These are phyloP conservation scores for Clarias fuscus DNA, from an alignment of 2,797 vertebrate genomes.

Conservation along the genomic window DNA sequence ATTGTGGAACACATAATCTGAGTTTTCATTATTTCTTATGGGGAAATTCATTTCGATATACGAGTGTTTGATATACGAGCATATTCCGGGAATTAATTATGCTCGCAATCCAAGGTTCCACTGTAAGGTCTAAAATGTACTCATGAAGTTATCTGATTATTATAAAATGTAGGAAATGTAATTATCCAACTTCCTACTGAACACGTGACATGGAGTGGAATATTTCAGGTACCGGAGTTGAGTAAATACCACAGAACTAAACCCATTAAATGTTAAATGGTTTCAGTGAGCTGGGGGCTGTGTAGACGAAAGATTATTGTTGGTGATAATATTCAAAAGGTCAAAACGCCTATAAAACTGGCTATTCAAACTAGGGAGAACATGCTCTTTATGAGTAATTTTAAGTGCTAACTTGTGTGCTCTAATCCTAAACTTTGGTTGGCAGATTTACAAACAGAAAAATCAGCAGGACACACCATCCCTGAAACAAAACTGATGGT, in stretches of 20 bases:
- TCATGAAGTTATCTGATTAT: too few relatives aligned
- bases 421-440: background rate
- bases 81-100: too few relatives aligned
- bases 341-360: background rate
- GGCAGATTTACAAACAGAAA: background rate
- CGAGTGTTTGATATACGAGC: too few relatives aligned
- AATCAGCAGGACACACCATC: background rate
- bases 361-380: background rate
- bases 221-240: background rate
- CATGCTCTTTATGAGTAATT: background rate
- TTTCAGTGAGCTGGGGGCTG: background rate
- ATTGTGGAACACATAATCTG: too few relatives aligned
- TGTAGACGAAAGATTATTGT: background rate
- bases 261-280: background rate
- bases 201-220: background rate
- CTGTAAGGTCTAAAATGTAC: too few relatives aligned
- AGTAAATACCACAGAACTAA: background rate
- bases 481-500: background rate
- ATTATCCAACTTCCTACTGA: background rate
- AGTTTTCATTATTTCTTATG: too few relatives aligned
- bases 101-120: too few relatives aligned
- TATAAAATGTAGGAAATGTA: too few relatives aligned
- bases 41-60: too few relatives aligned
- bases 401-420: background rate
- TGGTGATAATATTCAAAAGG: background rate